phyloP scores from a whole-genome alignment of 1,140 invertebrate species.

The Halictus rubicundus region DNA sequence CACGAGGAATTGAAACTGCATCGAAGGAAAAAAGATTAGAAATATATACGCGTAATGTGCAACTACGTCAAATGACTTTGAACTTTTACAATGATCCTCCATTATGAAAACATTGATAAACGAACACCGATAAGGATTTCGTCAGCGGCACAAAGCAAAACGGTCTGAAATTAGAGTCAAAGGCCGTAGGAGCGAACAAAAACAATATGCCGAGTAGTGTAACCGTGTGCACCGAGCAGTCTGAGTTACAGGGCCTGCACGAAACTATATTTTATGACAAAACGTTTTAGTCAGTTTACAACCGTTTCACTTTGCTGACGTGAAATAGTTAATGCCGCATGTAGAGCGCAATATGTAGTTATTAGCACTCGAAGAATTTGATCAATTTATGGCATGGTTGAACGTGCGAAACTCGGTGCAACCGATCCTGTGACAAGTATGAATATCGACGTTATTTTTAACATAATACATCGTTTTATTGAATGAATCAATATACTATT shows the following conservation, averaged over 20 bases:
- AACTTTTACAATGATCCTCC: slow-evolving; percentile 21
- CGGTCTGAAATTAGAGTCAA: slow-evolving; percentile 4
- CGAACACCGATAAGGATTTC: slow-evolving; percentile 20
- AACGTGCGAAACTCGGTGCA: neutral
- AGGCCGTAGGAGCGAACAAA: slow-evolving; percentile 11
- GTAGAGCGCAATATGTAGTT: neutral
- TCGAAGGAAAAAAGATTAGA: neutral
- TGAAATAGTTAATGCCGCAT: neutral
- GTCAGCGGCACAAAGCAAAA: slow-evolving; percentile 30
- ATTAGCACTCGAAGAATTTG: neutral
- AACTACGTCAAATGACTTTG: slow-evolving; percentile 15
- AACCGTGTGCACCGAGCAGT: neutral
- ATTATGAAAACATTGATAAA: slow-evolving; percentile 34
- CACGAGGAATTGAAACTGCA: neutral
- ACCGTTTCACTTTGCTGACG: neutral
- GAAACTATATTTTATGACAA: too few relatives aligned
- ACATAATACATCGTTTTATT: neutral
- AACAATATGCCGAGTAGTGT: neutral
- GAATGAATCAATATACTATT: neutral
- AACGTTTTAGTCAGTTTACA: neutral
- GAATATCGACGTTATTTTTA: neutral
- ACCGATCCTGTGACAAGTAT: neutral
- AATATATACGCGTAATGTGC: neutral
- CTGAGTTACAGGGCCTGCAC: neutral
- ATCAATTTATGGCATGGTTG: neutral